A percentile compares a stretch with the other conserved stretches of the same genome.
Evolutionary conservation across 2,888 invertebrate species (phyloP).

Genomic region (Congeria kusceri): DNA sequence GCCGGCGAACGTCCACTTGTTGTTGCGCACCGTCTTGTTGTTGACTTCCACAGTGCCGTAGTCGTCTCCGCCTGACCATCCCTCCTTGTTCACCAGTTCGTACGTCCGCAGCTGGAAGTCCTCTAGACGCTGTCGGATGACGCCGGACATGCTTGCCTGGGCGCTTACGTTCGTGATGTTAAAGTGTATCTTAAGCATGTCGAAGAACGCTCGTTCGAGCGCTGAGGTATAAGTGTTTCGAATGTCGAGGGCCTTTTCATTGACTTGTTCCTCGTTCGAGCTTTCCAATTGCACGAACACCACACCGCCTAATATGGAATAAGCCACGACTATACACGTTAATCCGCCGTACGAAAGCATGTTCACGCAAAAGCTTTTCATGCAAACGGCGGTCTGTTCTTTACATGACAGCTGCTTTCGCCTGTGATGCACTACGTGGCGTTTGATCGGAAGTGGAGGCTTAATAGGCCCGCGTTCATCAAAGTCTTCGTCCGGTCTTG

Average conservation of each 20-base stretch:
- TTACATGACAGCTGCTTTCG: constrained; percentile 12
- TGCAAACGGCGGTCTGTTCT: constrained; percentile 49
- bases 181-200: constrained; percentile 91
- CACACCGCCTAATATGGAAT: constrained; percentile 95
- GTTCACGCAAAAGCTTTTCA: constrained; percentile 92
- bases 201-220: constrained; percentile 88
- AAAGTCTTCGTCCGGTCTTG: constrained; percentile 48
- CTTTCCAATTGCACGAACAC: constrained; percentile 93
- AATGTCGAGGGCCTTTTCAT: constrained; percentile 54
- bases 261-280: constrained; percentile 69
- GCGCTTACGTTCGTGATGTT: constrained; percentile 86
- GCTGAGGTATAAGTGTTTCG: constrained; percentile 9
- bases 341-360: constrained; percentile 98
- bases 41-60: constrained; percentile 84
- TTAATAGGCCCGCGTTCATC: constrained; percentile 32
- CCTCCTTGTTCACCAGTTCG: constrained; percentile 90
- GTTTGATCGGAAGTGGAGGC: not conserved
- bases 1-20: constrained; percentile 94
- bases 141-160: constrained; percentile 88
- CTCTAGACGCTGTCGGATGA: constrained; percentile 92
- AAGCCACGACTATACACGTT: constrained; percentile 95
- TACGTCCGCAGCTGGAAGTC: constrained; percentile 93
- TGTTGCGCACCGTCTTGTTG: constrained; percentile 9
- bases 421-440: constrained; percentile 8
- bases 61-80: constrained; percentile 89